Evolutionary conservation across 2,888 invertebrate genomes (phyloP), one percentile per base, ranked within the genome.

Genomic region (Alentia gelatinosa): DNA sequence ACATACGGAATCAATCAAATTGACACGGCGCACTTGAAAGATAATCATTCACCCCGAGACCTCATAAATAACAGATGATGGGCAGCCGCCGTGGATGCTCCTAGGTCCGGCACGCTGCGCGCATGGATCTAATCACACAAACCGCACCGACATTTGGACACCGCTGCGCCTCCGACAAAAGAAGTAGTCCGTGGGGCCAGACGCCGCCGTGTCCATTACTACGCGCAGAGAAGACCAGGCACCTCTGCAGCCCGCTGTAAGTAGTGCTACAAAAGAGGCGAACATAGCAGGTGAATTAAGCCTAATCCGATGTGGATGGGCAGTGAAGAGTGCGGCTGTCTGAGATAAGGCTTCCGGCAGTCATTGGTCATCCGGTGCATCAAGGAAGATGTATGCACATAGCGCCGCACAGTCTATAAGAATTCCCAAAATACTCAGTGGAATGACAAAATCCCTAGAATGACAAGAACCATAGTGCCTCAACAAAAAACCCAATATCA

Each of bases 21-120:
- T 79, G 79, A 79, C 79, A 79, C 37, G n/a, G 39, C 39, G 79
- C 79, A 79, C 79, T 79, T 39, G 79, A 79, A 79, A 79, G 79
- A 79, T 79, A 79, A 37, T 79, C 79, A 79, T 79, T 79, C 79
- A 79, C 39, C 39, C 3, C 12, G 37, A 23, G 37, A 35, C 79
- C 79, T 35, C 39, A 37, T 79, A 79, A 33, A 79, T 79, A 79
- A 37, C 35, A 37, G 79, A 63, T 63, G 63, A 26, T 79, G 37
- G 5, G 7, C 79, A 23, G 23, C 39, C 26, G 63, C 5, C 37
- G 0, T 37, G 1, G 23, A 35, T 26, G 1, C 79, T 19, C 79
- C 35, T 39, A 37, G 5, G 63, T 63, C 63, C 3, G 68, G 5
- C 68, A 26, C 39, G 35, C 35, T 5, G 79, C 39, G 79, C 63